phyloP scores from a whole-genome alignment of 37 sponge, comb jelly and placozoan species.

The Halichondria panicea region DNA sequence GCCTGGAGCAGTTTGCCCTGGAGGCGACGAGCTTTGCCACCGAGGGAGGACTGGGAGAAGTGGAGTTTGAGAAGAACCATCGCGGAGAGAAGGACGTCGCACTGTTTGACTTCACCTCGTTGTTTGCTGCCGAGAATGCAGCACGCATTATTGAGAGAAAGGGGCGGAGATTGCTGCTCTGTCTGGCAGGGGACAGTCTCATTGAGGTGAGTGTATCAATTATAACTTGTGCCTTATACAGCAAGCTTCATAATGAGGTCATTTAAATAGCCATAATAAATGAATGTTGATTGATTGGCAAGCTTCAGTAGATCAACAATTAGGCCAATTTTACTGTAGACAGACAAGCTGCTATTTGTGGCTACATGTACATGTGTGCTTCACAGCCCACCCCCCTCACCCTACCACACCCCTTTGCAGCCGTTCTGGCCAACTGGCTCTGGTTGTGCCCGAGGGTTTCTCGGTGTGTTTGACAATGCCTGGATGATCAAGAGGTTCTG shows the following conservation, averaged over 20 bases:
- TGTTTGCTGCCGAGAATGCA: conserved; percentile 82
- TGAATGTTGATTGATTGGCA: neutral
- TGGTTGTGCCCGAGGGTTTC: conserved; percentile 91
- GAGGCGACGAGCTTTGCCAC: conserved; percentile 88
- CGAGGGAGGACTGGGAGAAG: conserved; percentile 60
- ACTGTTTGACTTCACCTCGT: conserved; percentile 92
- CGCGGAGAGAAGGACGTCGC: conserved; percentile 83
- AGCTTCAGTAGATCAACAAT: neutral
- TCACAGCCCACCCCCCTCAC: too few relatives aligned
- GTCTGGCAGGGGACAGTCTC: conserved; percentile 86
- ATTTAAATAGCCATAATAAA: neutral
- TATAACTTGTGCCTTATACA: neutral
- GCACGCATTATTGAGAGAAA: conserved; percentile 76
- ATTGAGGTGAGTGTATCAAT: conserved; percentile 51
- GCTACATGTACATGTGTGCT: too few relatives aligned
- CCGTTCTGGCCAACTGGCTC: conserved; percentile 98
- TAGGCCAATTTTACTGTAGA: neutral
- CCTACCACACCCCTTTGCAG: too few relatives aligned
- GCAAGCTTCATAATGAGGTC: too few relatives aligned
- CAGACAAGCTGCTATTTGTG: neutral
- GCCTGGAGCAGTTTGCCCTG: conserved; percentile 65
- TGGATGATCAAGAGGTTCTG: conserved; percentile 92
- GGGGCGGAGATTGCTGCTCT: conserved; percentile 68
- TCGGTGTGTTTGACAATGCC: conserved; percentile 85
- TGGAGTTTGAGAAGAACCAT: conserved; percentile 74